Percentiles rank a stretch among this genome's conserved stretches.
Conservation (phyloP, 2,797 vertebrate genomes). For the Phoebastria nigripes region DNA sequence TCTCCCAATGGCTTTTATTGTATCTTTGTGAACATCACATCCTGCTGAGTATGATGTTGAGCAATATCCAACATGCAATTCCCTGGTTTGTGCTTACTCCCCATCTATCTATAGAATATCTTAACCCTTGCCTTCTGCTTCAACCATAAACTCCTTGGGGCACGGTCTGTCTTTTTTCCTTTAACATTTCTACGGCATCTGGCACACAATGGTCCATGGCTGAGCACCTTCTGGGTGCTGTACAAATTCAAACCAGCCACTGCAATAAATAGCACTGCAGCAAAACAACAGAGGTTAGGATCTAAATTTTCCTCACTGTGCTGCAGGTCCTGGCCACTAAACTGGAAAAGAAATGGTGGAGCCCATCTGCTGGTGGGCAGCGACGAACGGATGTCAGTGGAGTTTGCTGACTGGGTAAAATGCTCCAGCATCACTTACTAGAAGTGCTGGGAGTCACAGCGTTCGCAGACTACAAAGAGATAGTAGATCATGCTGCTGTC, state of each 20-base stretch:
- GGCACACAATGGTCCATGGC: not conserved
- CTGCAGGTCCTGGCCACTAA: not conserved
- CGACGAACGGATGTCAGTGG: not conserved
- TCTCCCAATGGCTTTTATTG: not conserved
- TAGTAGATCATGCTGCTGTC: conserved; percentile 48
- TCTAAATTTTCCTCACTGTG: not conserved
- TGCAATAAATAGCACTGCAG: not conserved
- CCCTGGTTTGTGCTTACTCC: not conserved
- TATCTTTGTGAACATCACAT: not conserved
- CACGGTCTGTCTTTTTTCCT: not conserved
- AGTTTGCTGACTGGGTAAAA: conserved; percentile 57
- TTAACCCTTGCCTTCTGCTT: not conserved
- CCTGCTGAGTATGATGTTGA: not conserved
- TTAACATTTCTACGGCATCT: not conserved
- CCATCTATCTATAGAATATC: not conserved
- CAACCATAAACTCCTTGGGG: not conserved
- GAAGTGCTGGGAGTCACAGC: conserved; percentile 21
- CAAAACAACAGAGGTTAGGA: not conserved
- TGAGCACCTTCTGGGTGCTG: not conserved
- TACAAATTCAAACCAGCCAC: not conserved
- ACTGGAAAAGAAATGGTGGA: not conserved
- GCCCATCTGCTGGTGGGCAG: not conserved
- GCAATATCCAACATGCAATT: not conserved
- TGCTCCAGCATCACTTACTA: conserved; percentile 42
- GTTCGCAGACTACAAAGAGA: conserved; percentile 38